Evolutionary conservation across 2,888 invertebrate genomes (phyloP), one percentile per base, ranked within the genome.

Genomic region (Plusia festucae): DNA sequence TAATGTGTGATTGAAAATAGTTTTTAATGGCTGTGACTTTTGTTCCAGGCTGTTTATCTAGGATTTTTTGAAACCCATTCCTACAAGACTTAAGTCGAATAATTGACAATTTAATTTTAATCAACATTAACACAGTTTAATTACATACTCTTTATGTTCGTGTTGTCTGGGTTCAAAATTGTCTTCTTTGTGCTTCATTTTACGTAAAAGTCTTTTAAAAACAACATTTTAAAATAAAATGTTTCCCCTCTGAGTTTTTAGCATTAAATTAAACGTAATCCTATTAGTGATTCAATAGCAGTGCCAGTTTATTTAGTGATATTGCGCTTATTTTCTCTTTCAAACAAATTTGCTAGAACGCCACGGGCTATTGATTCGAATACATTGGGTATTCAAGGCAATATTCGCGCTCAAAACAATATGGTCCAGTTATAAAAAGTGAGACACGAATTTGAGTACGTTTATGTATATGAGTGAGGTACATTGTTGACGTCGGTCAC

Each of bases 401-500:
- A 22, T 8, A 53, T 60, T 68, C 18, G 16, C 16, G 18, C 68
- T 58, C 9, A 53, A 53, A 65, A 59, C 16, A 65, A 71, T 67
- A 52, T 52, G 56, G 54, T 53, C 62, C 60, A 55, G 6, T 24
- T 51, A 46, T 52, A 9, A 61, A 34, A 52, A 65, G 8, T 55
- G 52, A 55, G 54, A 56, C 30, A 49, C 55, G 44, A 69, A 64
- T 66, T 54, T 40, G 56, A 58, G 60, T 57, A 32, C 7, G 51
- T 15, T 8, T 20, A 7, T 16, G 15, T 16, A 32, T 59, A 63
- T 49, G 61, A 55, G 34, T 53, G 57, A 51, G 55, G 54, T 67
- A 56, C 65, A 56, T 15, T 62, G 72, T 57, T 53, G 53, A 53
- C 56, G 53, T 75, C 63, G 58, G 53, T 66, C 68, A 67, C 64